A percentile compares a stretch with the other conserved stretches of the same genome.
Evolutionary conservation across 2,888 invertebrate species (phyloP).

Genomic region (Siphlonurus alternatus): DNA sequence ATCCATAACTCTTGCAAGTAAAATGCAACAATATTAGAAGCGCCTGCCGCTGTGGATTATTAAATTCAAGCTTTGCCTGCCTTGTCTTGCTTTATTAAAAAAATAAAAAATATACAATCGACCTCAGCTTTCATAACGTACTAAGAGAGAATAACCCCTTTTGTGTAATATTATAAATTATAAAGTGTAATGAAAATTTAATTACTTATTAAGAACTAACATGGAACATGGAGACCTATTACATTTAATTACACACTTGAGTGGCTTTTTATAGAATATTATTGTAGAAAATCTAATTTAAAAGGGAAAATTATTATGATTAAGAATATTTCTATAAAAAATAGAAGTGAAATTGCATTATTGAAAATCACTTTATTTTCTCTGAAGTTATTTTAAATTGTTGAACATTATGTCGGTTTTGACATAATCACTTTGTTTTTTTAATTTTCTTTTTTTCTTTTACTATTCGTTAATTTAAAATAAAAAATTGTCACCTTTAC

Average conservation of each 20-base stretch:
- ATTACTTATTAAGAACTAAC: neutral
- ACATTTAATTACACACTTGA: neutral
- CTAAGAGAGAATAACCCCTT: neutral
- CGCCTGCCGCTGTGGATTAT: neutral
- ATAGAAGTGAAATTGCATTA: neutral
- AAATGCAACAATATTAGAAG: neutral
- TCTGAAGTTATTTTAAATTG: too few relatives aligned
- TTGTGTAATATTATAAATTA: neutral
- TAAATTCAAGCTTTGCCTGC: neutral
- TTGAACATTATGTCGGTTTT: too few relatives aligned
- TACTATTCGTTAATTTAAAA: too few relatives aligned
- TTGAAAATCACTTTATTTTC: neutral
- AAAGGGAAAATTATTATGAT: too few relatives aligned
- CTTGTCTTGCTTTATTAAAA: neutral
- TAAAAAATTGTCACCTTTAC: too few relatives aligned
- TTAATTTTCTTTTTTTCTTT: too few relatives aligned
- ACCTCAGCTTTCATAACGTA: neutral
- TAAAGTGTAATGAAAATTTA: neutral
- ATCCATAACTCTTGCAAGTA: too few relatives aligned
- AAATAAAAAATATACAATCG: neutral
- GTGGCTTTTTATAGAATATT: neutral
- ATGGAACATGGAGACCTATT: neutral
- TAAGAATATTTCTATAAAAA: too few relatives aligned
- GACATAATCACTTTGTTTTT: too few relatives aligned
- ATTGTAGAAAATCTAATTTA: too few relatives aligned